Evolutionary conservation across 2,797 vertebrate genomes (phyloP).

Genomic region (Gambelia wislizenii): DNA sequence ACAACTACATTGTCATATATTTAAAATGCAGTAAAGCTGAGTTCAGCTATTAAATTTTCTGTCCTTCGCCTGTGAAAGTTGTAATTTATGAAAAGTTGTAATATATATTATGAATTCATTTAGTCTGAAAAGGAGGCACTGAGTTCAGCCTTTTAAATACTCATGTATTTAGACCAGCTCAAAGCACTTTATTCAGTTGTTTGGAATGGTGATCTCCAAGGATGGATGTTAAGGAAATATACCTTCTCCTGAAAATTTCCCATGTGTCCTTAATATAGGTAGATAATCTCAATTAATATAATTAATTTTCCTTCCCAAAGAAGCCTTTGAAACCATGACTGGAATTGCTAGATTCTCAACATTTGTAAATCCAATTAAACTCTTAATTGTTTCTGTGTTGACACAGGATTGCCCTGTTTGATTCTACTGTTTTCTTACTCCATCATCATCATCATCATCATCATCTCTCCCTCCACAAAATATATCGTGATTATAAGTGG

Average conservation of each 20-base stretch:
- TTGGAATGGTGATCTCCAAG: rapidly evolving
- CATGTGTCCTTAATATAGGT: conserved; percentile 93
- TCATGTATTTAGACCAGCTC: not conserved
- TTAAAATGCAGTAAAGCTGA: not conserved
- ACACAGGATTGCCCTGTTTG: no score
- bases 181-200: not conserved
- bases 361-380: no score
- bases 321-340: no score
- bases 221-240: conserved; percentile 8
- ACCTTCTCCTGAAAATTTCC: conserved; percentile 98
- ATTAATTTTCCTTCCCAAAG: no score
- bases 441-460: not conserved
- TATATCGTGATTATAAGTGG: no score
- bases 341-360: no score
- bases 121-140: not conserved
- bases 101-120: not conserved
- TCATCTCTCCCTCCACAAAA: no score
- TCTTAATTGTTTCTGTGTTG: no score
- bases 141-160: not conserved
- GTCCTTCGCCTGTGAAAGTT: not conserved
- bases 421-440: not conserved
- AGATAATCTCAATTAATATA: conserved; percentile 90
- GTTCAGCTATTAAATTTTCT: not conserved
- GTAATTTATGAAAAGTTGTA: not conserved
- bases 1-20: no score